Base-by-base conservation (phyloP, 2,113 vertebrate genomes). In the Hippolais icterina region DNA sequence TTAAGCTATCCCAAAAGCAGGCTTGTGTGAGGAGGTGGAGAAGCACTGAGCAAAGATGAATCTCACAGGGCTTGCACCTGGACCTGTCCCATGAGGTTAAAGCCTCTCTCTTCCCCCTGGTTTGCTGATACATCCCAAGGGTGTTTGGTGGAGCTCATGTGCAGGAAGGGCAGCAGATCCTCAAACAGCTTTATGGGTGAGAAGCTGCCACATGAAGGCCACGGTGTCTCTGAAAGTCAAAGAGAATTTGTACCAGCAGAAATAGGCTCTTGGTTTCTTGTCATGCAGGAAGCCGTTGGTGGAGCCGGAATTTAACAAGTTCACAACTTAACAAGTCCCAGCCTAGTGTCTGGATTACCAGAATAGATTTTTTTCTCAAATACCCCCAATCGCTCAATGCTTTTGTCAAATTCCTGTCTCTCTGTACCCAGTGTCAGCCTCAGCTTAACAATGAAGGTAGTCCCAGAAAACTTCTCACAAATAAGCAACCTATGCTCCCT, bases 331-430 rank as follows among this genome's bases (percentile, higher is more conserved):
- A 95, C 90, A 88, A 96, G 95, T 96, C 94, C 85, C 93, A 95
- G 90, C 95, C 93, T 96, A 95, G 95, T 95, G 95, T 96, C 95
- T 96, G 82, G 95, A 79, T 88, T 94, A 96, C 95, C 71, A 96
- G 94, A 97, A 96, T 96, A 95, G 93, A 94, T 77, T 94, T 90
- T 90, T 96, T 93, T 95, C 90, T 94, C 92, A 92, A 95, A 96
- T 95, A 94, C 76, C 92, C 85, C 39, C 83, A 95, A 93, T 81
- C 18, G 0, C 68, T 89, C 83, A 86, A 74, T 90, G 86, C 83
- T 97, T 93, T 95, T 95, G 82, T 94, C 82, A 93, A 44, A 78
- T 96, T 86, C 74, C 86, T 94, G 90, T 96, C 93, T 96, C 74
- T 94, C 93, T 93, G 64, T 63, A 90, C 68, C 25, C 64, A 0